A percentile compares a stretch with the other conserved stretches of the same genome.
Conservation (phyloP, 2,113 vertebrate genomes). For the Ancistrus triradiatus region DNA sequence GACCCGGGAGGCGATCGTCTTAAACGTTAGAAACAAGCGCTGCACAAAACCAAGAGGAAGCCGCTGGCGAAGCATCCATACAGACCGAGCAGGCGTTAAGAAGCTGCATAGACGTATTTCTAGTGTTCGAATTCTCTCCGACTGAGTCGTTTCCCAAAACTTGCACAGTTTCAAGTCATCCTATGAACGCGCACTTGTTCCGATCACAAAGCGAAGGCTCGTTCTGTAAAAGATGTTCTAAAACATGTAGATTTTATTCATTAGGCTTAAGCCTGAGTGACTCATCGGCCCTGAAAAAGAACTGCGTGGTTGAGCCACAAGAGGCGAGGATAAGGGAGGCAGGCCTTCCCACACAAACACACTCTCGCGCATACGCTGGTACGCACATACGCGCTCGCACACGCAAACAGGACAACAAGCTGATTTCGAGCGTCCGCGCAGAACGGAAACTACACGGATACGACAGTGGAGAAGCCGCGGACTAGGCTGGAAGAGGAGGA, state of each 20-base stretch:
- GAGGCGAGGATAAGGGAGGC: constrained; percentile 72
- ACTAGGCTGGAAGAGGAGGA: constrained; percentile 34
- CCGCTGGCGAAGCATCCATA: no score
- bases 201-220: neutral
- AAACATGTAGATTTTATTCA: constrained; percentile 38
- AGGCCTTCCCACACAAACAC: constrained; percentile 61
- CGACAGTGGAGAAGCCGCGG: constrained; percentile 46
- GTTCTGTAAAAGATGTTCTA: neutral
- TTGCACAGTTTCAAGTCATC: constrained; percentile 46
- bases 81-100: no score
- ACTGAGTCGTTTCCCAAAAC: no score
- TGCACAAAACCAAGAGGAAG: neutral
- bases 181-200: constrained; percentile 32
- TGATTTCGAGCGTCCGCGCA: constrained; percentile 51
- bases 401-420: constrained; percentile 47
- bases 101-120: no score
- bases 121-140: no score
- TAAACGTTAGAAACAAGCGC: constrained; percentile 1
- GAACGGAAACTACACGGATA: constrained; percentile 48
- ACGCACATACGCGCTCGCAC: constrained; percentile 42
- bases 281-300: constrained; percentile 73
- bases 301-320: constrained; percentile 73
- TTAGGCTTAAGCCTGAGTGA: constrained; percentile 62
- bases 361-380: constrained; percentile 40
- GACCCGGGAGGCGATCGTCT: neutral